Conservation (phyloP, 2,888 invertebrate genomes). For the Herminia tarsipennalis region DNA sequence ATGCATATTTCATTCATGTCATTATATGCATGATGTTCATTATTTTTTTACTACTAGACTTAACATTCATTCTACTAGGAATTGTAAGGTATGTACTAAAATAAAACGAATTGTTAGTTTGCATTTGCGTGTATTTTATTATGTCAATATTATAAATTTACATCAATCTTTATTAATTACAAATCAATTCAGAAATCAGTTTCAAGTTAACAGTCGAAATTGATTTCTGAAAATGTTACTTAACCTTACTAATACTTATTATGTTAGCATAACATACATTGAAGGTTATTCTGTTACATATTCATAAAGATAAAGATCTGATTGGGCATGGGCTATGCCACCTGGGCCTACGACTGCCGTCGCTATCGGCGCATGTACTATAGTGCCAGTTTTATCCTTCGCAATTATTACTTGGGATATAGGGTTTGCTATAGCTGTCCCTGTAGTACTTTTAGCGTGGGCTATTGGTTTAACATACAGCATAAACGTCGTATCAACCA, state of each 20-base stretch:
- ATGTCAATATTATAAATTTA: constrained; percentile 5
- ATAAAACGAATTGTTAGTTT: too few relatives aligned
- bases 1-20: too few relatives aligned
- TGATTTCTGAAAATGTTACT: constrained; percentile 53
- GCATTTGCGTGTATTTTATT: too few relatives aligned
- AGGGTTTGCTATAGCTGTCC: constrained; percentile 89
- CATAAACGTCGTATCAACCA: constrained; percentile 54
- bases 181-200: constrained; percentile 61
- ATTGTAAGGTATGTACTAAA: too few relatives aligned
- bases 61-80: too few relatives aligned
- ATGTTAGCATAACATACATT: constrained; percentile 24
- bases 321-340: constrained; percentile 91
- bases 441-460: constrained; percentile 87
- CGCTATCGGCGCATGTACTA: constrained; percentile 88
- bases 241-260: constrained; percentile 9
- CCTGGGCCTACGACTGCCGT: constrained; percentile 91
- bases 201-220: constrained; percentile 74
- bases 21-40: too few relatives aligned
- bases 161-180: constrained; percentile 9
- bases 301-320: constrained; percentile 87
- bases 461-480: constrained; percentile 87
- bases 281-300: constrained; percentile 47
- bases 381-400: constrained; percentile 86
- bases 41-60: too few relatives aligned
- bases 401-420: constrained; percentile 88